A percentile compares a stretch with the other conserved stretches of the same genome.
These are phyloP conservation scores for Melitaea cinxia DNA, from an alignment of 1,140 invertebrate species.

Conservation along the genomic window DNA sequence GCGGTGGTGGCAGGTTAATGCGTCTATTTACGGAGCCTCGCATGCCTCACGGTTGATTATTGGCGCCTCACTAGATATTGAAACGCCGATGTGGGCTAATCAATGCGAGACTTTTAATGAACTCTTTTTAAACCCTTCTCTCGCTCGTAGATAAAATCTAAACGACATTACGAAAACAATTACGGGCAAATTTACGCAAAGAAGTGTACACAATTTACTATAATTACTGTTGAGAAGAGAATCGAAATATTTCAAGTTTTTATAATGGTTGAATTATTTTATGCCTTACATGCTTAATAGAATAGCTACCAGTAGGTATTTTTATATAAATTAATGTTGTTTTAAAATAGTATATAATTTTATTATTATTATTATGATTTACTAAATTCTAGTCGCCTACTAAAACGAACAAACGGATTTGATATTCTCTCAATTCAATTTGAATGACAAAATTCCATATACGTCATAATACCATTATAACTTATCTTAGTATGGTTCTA, in stretches of 20 bases:
- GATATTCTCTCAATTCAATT: too few relatives aligned
- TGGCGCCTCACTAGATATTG: constrained; percentile 72
- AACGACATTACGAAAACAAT: constrained; percentile 34
- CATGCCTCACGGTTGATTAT: constrained; percentile 58
- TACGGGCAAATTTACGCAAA: constrained; percentile 39
- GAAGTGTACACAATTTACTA: constrained; percentile 42
- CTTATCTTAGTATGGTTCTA: too few relatives aligned
- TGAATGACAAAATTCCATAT: too few relatives aligned
- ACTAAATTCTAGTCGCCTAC: too few relatives aligned
- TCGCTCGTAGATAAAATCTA: constrained; percentile 44
- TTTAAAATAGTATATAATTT: too few relatives aligned
- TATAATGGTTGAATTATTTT: constrained; percentile 25
- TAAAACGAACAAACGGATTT: too few relatives aligned
- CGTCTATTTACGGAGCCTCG: constrained; percentile 57
- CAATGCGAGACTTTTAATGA: constrained; percentile 53
- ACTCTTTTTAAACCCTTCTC: constrained; percentile 44
- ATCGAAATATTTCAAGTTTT: constrained; percentile 27
- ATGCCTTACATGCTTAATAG: constrained; percentile 6
- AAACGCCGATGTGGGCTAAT: constrained; percentile 63
- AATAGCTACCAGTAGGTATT: background rate
- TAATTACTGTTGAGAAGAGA: constrained; percentile 33
- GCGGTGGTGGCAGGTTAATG: constrained; percentile 51
- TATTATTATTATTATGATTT: too few relatives aligned
- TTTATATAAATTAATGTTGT: background rate
- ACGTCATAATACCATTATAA: too few relatives aligned